Evolutionary conservation across 2,888 invertebrate species (phyloP).

Genomic region (Meloe dianella): DNA sequence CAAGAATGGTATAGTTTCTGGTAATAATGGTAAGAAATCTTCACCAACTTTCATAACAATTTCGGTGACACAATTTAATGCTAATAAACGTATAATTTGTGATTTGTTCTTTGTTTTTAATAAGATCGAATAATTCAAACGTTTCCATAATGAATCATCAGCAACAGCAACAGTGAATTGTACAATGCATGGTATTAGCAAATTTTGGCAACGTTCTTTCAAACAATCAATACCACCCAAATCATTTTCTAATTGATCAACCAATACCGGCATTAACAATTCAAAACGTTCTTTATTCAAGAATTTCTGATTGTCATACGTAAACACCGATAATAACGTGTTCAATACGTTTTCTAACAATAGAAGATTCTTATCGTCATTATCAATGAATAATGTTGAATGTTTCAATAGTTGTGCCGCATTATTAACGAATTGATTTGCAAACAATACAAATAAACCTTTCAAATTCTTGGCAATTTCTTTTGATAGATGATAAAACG

Average conservation of each 20-base stretch:
- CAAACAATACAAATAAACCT: slow-evolving; percentile 89
- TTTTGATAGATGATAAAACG: slow-evolving; percentile 82
- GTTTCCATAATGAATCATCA: slow-evolving; percentile 89
- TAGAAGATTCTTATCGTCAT: slow-evolving; percentile 65
- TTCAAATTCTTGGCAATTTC: slow-evolving; percentile 82
- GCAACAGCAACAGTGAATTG: slow-evolving; percentile 82
- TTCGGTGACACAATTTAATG: slow-evolving; percentile 75
- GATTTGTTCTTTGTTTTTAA: slow-evolving; percentile 83
- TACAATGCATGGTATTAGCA: slow-evolving; percentile 80
- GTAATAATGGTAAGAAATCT: slow-evolving; percentile 85
- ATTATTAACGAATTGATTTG: slow-evolving; percentile 83
- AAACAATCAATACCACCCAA: slow-evolving; percentile 68
- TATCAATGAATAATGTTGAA: slow-evolving; percentile 62
- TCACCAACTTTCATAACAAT: slow-evolving; percentile 85
- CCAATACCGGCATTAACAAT: slow-evolving; percentile 81
- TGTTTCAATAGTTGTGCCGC: slow-evolving; percentile 74
- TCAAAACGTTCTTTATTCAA: slow-evolving; percentile 86
- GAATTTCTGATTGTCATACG: slow-evolving; percentile 84
- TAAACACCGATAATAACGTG: slow-evolving; percentile 78
- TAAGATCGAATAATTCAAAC: slow-evolving; percentile 87
- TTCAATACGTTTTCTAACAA: slow-evolving; percentile 75
- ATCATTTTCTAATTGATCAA: slow-evolving; percentile 85
- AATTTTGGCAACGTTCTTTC: slow-evolving; percentile 64
- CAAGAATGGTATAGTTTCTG: slow-evolving; percentile 93
- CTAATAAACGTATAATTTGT: slow-evolving; percentile 74